Evolutionary conservation across 2,888 invertebrate genomes (phyloP).

Genomic region (Lapara coniferarum): DNA sequence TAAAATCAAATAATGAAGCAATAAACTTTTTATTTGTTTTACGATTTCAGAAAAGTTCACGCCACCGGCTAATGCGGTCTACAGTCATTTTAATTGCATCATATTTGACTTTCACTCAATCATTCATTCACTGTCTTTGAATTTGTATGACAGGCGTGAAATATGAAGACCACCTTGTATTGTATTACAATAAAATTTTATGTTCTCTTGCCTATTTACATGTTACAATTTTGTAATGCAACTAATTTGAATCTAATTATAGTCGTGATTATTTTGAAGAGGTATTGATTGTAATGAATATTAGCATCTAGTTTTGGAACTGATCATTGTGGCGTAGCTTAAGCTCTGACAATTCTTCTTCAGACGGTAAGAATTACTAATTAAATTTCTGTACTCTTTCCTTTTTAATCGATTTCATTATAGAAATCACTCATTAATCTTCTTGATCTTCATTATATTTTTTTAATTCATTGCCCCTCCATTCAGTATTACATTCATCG

Average conservation of each 20-base stretch:
- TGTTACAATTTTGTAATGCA: background rate
- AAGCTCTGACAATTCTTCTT: too few relatives aligned
- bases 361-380: too few relatives aligned
- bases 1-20: background rate
- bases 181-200: background rate
- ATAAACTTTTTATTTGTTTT: constrained; percentile 12
- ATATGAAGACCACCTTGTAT: background rate
- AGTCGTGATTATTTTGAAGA: background rate
- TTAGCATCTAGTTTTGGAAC: background rate
- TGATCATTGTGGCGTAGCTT: too few relatives aligned
- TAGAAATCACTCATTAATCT: background rate
- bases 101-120: constrained; percentile 20
- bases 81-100: constrained; percentile 13
- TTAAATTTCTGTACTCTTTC: too few relatives aligned
- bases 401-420: too few relatives aligned
- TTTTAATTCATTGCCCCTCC: background rate
- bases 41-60: constrained; percentile 4
- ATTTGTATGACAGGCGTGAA: background rate
- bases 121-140: background rate
- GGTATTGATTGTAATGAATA: background rate
- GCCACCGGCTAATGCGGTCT: constrained; percentile 6
- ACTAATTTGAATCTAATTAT: background rate
- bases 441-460: background rate
- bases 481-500: background rate
- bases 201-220: background rate